Base-by-base conservation (phyloP, 1,140 invertebrate genomes). In the Mesaphorura yosii region DNA sequence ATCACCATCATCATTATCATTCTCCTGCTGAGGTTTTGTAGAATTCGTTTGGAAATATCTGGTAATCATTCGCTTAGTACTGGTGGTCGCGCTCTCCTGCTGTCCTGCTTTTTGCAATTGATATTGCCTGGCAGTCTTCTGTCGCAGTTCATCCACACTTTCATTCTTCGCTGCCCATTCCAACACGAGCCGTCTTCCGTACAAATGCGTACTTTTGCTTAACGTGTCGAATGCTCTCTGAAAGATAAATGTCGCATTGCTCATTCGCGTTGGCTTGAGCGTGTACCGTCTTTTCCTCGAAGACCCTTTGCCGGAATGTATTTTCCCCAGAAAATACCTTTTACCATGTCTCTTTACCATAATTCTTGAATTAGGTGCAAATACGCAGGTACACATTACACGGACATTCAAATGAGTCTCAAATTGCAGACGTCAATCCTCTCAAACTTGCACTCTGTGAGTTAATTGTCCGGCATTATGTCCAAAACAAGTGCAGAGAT, bases 151-250 rank as follows among this genome's bases (percentile, higher is more conserved):
- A 17, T 84, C 79, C 3, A 95, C 71, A 58, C 80, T 77, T 63
- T 90, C 84, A 2, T 71, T 73, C 5, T 82, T 82, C n/a, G 79
- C 75, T 0, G 94, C 93, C 95, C 95, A 98, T 75, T 99, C 94
- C 19, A 98, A 71, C 0, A 96, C 91, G 57, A 98, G 72, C 37
- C 93, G 76, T 62, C 95, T 75, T 3, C 93, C 94, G 68, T 93
- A 98, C 68, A 98, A 84, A 78, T 98, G 95, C 57, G 95, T 98
- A 64, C 91, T 96, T 68, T 91, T 87, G 62, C 83, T 83, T 0
- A 98, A 66, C 0, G 92, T 81, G 58, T 93, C 84, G 72, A 96
- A 94, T 0, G 94, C 93, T 67, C 78, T 78, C 85, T 90, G 67
- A 39, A 75, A 76, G 53, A n/a, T n/a, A n/a, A n/a, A n/a, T n/a